These are phyloP conservation scores for Cephus rjabovi DNA, from an alignment of 2,888 invertebrate species.

Conservation along the genomic window DNA sequence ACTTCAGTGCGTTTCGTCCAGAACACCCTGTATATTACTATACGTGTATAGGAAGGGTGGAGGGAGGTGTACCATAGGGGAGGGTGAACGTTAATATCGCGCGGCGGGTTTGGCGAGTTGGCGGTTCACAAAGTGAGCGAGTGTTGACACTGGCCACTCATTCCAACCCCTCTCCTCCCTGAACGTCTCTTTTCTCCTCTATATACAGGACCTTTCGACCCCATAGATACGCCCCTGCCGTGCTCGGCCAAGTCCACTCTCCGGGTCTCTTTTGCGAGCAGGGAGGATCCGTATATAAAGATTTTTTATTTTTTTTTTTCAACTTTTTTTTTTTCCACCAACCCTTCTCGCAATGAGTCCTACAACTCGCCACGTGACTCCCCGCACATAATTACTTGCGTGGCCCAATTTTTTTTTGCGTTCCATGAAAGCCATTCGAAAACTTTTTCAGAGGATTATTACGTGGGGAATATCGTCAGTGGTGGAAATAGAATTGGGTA, in stretches of 20 bases:
- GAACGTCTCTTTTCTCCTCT: constrained; percentile 34
- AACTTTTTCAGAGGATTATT: neutral
- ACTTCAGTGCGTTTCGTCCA: too few relatives aligned
- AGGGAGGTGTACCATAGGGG: constrained; percentile 36
- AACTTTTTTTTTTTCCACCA: too few relatives aligned
- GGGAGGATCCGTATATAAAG: too few relatives aligned
- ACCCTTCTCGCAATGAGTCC: too few relatives aligned
- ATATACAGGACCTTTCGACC: constrained; percentile 30
- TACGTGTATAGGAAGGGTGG: constrained; percentile 4
- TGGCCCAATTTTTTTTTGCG: constrained; percentile 8
- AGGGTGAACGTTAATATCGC: constrained; percentile 61
- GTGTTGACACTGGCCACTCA: constrained; percentile 62
- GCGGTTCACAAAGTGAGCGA: constrained; percentile 64
- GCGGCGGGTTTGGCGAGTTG: constrained; percentile 56
- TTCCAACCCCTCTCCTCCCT: constrained; percentile 44
- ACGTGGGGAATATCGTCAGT: too few relatives aligned
- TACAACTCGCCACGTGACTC: neutral
- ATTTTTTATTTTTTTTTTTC: too few relatives aligned
- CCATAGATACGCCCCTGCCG: neutral
- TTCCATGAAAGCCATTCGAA: too few relatives aligned
- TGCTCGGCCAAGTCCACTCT: neutral
- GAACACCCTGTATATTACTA: too few relatives aligned
- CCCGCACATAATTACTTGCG: constrained; percentile 18
- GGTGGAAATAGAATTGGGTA: too few relatives aligned
- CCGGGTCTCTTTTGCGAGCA: too few relatives aligned